These are phyloP conservation scores for Polydrusus cervinus DNA, from an alignment of 2,888 invertebrate species.

Conservation along the genomic window DNA sequence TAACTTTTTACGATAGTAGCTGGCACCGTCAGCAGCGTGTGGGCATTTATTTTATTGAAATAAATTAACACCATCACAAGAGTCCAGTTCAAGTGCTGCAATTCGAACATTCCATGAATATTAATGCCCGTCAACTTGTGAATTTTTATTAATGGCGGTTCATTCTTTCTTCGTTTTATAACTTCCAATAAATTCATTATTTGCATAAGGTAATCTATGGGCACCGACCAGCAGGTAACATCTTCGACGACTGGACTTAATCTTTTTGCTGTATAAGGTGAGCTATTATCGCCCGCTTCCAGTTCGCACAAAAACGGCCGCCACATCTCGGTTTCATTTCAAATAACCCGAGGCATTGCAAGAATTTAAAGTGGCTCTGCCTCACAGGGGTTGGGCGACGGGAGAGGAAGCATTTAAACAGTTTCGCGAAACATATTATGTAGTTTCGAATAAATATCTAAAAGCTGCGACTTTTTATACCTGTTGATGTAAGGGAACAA, in stretches of 20 bases:
- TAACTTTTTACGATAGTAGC: conserved; percentile 31
- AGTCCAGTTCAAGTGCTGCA: conserved; percentile 19
- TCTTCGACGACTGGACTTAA: conserved; percentile 25
- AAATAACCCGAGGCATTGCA: conserved; percentile 34
- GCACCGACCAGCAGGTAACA: conserved; percentile 27
- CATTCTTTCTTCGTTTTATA: conserved; percentile 26
- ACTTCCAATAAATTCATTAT: conserved; percentile 39
- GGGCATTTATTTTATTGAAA: conserved; percentile 50
- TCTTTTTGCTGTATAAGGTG: conserved; percentile 8
- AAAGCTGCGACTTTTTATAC: background rate
- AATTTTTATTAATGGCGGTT: conserved; percentile 49
- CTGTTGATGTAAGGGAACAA: too few species aligned
- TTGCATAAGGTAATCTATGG: conserved; percentile 45
- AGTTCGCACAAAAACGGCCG: conserved; percentile 39
- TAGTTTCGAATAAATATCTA: background rate
- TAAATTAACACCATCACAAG: conserved; percentile 45
- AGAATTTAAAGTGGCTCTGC: conserved; percentile 15
- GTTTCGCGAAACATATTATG: conserved; percentile 3
- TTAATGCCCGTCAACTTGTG: conserved; percentile 45
- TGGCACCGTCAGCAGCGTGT: conserved; percentile 5
- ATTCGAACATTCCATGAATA: conserved; percentile 47
- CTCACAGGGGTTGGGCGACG: background rate
- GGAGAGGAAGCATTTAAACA: background rate
- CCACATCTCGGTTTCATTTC: conserved; percentile 34
- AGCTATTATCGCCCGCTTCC: conserved; percentile 36